Percentiles rank a stretch among this genome's conserved stretches.
Conservation (phyloP, 2,888 invertebrate species). For the Cremastinae sp. region DNA sequence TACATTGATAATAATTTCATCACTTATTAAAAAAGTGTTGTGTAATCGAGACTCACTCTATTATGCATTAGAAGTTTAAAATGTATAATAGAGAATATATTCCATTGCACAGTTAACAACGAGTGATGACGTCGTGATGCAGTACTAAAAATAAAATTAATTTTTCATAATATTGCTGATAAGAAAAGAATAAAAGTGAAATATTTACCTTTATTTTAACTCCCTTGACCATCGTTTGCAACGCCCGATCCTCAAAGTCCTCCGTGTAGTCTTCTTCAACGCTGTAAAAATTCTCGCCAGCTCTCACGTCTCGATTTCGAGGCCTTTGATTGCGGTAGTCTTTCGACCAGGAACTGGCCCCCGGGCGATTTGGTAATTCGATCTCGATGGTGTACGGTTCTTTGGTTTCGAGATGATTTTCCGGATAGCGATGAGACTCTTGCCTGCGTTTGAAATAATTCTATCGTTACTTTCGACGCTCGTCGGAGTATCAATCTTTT, state of each 20-base stretch:
- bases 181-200: too few relatives aligned
- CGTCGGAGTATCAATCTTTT: not conserved
- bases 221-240: conserved; percentile 63
- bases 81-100: too few relatives aligned
- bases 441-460: conserved; percentile 47
- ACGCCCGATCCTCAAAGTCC: conserved; percentile 52
- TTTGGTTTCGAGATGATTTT: conserved; percentile 33
- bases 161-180: too few relatives aligned
- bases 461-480: not conserved
- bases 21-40: too few relatives aligned
- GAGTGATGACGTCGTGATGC: too few relatives aligned
- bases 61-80: too few relatives aligned
- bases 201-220: conserved; percentile 67
- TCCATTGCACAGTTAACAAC: too few relatives aligned
- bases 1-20: too few relatives aligned
- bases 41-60: too few relatives aligned
- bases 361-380: conserved; percentile 67
- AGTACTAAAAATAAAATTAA: too few relatives aligned
- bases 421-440: conserved; percentile 41
- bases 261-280: conserved; percentile 65
- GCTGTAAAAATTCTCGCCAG: conserved; percentile 42
- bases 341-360: conserved; percentile 24
- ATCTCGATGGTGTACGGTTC: conserved; percentile 72
- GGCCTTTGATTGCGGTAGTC: conserved; percentile 54
- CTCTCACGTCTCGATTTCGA: conserved; percentile 56